Conservation (phyloP, 2,797 vertebrate genomes). For the Crenichthys baileyi region DNA sequence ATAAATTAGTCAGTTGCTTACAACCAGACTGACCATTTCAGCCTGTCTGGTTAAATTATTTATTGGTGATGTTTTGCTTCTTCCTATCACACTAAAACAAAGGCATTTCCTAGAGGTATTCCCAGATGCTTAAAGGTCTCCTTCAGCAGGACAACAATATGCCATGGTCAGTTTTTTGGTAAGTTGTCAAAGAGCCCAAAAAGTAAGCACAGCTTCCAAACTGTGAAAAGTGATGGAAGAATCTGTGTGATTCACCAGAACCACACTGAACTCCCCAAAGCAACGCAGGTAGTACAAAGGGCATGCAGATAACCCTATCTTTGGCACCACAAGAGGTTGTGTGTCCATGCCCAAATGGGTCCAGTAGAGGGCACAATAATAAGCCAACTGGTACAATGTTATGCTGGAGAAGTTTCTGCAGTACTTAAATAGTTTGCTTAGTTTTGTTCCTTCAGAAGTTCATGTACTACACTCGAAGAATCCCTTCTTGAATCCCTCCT, state of each 20-base stretch:
- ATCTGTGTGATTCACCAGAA: no score
- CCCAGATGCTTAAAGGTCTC: neutral
- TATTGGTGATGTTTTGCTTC: no score
- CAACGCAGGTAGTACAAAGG: neutral
- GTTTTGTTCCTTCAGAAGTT: constrained; percentile 33
- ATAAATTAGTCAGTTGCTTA: no score
- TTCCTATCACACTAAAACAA: no score
- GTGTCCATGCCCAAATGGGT: neutral
- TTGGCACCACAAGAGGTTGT: neutral
- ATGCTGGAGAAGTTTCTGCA: neutral
- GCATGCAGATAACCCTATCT: neutral
- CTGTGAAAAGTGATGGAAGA: no score
- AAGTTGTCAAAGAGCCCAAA: no score
- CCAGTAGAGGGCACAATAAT: neutral
- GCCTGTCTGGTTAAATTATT: no score
- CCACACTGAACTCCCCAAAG: neutral
- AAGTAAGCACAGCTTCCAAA: no score
- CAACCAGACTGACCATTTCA: no score
- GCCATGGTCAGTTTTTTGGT: no score
- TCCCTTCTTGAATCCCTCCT: neutral
- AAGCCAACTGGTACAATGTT: neutral
- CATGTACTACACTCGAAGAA: constrained; percentile 48
- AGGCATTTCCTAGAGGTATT: neutral
- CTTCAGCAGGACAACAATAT: neutral
- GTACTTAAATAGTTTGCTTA: constrained; percentile 16